phyloP scores from a whole-genome alignment of 2,113 vertebrate genomes.

The Onychorhynchus coronatus region DNA sequence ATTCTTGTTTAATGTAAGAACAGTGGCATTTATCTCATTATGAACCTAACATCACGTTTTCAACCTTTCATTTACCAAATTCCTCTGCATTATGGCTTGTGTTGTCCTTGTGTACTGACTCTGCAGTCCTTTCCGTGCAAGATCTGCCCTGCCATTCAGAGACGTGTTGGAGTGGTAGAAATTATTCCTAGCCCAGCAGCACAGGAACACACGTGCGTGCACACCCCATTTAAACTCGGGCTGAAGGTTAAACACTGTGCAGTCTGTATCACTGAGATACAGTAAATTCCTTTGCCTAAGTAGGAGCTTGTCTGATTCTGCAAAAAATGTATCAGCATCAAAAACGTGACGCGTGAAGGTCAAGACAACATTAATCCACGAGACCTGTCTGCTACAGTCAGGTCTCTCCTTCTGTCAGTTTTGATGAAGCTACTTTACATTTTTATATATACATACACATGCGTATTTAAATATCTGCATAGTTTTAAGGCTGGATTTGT shows the following conservation, averaged over 20 bases:
- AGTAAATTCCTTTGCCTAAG: neutral
- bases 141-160: neutral
- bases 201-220: neutral
- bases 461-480: neutral
- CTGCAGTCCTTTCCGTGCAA: neutral
- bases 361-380: neutral
- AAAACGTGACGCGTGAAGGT: neutral
- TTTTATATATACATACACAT: neutral
- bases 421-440: neutral
- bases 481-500: neutral
- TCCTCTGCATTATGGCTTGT: neutral
- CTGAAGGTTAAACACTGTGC: neutral
- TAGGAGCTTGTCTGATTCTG: conserved; percentile 9
- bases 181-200: neutral
- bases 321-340: neutral
- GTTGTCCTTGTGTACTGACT: neutral
- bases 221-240: neutral
- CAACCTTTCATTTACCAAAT: neutral
- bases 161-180: neutral
- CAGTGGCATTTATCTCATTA: neutral
- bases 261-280: conserved; percentile 19
- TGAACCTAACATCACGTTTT: neutral
- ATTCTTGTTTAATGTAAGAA: neutral
- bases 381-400: neutral
- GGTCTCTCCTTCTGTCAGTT: neutral